Evolutionary conservation across 2,797 vertebrate genomes (phyloP).

Genomic region (Chelonia mydas): DNA sequence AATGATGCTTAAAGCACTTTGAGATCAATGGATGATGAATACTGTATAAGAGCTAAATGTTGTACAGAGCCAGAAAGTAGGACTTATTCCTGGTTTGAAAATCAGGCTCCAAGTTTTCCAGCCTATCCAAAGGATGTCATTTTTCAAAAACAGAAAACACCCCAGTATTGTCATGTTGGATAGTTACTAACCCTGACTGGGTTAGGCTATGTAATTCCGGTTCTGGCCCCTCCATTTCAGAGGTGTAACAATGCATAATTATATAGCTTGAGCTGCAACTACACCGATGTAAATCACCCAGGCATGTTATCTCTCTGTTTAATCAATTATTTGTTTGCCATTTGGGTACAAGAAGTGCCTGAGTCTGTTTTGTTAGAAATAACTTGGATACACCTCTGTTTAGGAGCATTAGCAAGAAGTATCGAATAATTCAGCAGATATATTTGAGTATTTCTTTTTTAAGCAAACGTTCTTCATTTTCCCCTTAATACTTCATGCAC

Average conservation of each 20-base stretch:
- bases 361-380: constrained; percentile 16
- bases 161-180: neutral
- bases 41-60: neutral
- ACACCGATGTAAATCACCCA: constrained; percentile 53
- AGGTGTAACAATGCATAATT: constrained; percentile 31
- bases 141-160: constrained; percentile 21
- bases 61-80: neutral
- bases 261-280: constrained; percentile 39
- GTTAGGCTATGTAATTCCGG: neutral
- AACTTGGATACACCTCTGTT: neutral
- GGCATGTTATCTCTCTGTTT: constrained; percentile 42
- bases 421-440: neutral
- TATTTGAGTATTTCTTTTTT: no score
- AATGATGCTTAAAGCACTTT: neutral
- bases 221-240: neutral
- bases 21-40: neutral
- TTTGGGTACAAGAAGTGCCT: constrained; percentile 38
- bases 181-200: constrained; percentile 4
- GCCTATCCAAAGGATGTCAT: accelerated
- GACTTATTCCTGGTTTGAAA: neutral
- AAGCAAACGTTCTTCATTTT: neutral
- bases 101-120: neutral
- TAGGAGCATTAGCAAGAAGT: constrained; percentile 13
- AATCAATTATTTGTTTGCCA: constrained; percentile 65
- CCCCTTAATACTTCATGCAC: neutral